A percentile compares a stretch with the other conserved stretches of the same genome.
Evolutionary conservation across 2,797 vertebrate genomes (phyloP).

Genomic region (Streptopelia turtur): DNA sequence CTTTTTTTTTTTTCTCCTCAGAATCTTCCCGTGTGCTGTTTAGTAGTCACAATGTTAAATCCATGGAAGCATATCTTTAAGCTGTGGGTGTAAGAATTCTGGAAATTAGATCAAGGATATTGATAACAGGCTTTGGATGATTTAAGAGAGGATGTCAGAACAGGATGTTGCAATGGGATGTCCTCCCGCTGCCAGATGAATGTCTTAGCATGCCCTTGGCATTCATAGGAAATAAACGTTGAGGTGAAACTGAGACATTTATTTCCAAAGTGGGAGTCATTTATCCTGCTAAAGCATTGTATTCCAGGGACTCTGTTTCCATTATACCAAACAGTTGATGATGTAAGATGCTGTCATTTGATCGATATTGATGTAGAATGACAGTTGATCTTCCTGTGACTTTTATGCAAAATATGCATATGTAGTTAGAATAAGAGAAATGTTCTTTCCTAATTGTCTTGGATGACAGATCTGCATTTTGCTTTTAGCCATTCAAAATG

Average conservation of each 20-base stretch:
- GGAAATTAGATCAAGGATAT: background rate
- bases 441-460: background rate
- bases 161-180: background rate
- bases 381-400: background rate
- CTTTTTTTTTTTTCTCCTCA: background rate
- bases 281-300: conserved; percentile 7
- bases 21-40: background rate
- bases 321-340: background rate
- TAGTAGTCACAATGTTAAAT: background rate
- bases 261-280: conserved; percentile 32
- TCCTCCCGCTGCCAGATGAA: background rate
- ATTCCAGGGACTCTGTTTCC: conserved; percentile 1
- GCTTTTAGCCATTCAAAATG: background rate
- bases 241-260: conserved; percentile 9
- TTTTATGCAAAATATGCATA: background rate
- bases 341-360: background rate
- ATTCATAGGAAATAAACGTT: background rate
- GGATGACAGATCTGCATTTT: background rate
- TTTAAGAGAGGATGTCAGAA: conserved; percentile 3
- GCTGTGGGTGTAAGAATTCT: background rate
- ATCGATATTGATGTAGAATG: background rate
- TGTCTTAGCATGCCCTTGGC: background rate
- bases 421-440: background rate
- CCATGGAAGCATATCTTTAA: background rate
- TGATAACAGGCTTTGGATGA: conserved; percentile 2